A percentile compares a stretch with the other conserved stretches of the same genome.
These are phyloP conservation scores for Melieria picta DNA, from an alignment of 2,888 invertebrate species.

Conservation along the genomic window DNA sequence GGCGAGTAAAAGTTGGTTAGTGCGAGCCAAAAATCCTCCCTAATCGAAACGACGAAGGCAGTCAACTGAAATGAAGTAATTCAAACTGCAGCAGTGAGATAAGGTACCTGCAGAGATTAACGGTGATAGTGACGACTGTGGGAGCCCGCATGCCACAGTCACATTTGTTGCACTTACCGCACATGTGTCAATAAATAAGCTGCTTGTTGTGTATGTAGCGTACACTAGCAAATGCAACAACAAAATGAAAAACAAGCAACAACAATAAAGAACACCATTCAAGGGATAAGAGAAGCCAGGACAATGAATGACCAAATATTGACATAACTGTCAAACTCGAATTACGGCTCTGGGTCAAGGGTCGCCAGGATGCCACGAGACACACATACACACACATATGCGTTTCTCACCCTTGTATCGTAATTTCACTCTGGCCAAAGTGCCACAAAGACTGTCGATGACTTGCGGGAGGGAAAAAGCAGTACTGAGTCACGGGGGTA, in stretches of 20 bases:
- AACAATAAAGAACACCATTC: not conserved
- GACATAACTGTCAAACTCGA: constrained; percentile 60
- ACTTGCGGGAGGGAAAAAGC: too few species aligned
- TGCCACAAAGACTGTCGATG: too few species aligned
- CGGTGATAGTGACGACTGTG: not conserved
- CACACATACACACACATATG: not conserved
- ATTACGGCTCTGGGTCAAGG: constrained; percentile 60
- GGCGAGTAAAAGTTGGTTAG: too few species aligned
- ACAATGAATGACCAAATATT: constrained; percentile 59
- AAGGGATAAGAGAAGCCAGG: constrained; percentile 15
- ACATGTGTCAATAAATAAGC: not conserved
- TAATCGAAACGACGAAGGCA: too few species aligned
- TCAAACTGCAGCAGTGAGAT: too few species aligned
- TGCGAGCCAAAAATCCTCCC: too few species aligned
- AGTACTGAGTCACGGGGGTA: too few species aligned
- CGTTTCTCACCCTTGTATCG: not conserved
- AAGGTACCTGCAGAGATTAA: not conserved
- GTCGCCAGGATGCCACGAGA: constrained; percentile 36
- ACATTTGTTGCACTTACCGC: constrained; percentile 3
- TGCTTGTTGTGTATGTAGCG: not conserved
- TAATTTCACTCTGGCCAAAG: not conserved
- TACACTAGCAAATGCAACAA: not conserved
- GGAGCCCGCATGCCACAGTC: not conserved
- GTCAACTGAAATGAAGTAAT: too few species aligned
- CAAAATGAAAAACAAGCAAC: not conserved